A percentile compares a stretch with the other conserved stretches of the same genome.
These are phyloP conservation scores for Thamnophis elegans DNA, from an alignment of 2,797 vertebrate genomes.

Conservation along the genomic window DNA sequence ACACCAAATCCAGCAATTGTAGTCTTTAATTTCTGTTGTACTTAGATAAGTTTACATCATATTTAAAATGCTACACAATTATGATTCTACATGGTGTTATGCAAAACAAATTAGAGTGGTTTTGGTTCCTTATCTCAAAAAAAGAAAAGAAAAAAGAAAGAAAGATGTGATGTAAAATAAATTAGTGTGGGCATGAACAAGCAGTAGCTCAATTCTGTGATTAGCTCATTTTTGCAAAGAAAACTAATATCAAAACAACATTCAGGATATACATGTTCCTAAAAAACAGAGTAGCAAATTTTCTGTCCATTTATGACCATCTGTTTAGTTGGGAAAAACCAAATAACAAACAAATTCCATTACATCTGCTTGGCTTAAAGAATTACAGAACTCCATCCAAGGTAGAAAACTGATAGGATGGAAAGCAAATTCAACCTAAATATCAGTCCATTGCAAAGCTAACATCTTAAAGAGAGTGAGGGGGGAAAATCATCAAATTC, in stretches of 20 bases:
- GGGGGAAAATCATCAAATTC: not conserved
- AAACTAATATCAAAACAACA: not conserved
- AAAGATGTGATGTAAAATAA: not conserved
- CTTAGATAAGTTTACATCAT: not conserved
- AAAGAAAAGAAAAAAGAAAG: not conserved
- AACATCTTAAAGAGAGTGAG: not conserved
- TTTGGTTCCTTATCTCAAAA: slow-evolving; percentile 15
- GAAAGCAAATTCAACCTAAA: not conserved
- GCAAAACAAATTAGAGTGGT: slow-evolving; percentile 6
- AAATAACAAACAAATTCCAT: not conserved
- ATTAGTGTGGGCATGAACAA: not conserved
- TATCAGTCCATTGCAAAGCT: not conserved
- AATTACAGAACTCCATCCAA: not conserved
- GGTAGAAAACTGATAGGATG: not conserved
- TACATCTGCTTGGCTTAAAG: not conserved
- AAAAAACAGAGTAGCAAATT: not conserved
- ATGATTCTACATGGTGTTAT: slow-evolving; percentile 9
- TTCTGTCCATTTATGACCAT: not conserved
- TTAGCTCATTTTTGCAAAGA: not conserved
- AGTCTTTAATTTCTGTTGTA: slow-evolving; percentile 1
- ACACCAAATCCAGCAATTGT: slow-evolving; percentile 29
- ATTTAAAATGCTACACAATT: slow-evolving; percentile 15
- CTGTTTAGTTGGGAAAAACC: not conserved
- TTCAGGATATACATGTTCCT: slow-evolving; percentile 3
- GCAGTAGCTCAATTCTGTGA: not conserved